Percentiles rank a stretch among this genome's conserved stretches.
Evolutionary conservation across 2,888 invertebrate species (phyloP).

Genomic region (Heliconius hortense): DNA sequence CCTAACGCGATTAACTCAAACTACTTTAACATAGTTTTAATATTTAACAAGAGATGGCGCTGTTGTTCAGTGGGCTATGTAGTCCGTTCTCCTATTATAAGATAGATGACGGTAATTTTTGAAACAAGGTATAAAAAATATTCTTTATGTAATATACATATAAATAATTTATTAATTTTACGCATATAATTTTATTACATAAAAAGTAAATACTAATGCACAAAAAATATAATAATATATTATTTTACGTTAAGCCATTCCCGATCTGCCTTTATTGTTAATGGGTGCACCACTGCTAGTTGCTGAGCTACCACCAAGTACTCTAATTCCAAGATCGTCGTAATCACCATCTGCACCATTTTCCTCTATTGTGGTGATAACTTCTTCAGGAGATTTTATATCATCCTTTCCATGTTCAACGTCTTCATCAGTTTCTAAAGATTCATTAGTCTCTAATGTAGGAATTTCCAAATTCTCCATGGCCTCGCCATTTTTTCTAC

Average conservation of each 20-base stretch:
- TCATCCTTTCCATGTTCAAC: neutral
- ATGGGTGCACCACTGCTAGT: conserved; percentile 67
- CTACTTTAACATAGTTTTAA: neutral
- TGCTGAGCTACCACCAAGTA: conserved; percentile 67
- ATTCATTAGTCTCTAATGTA: neutral
- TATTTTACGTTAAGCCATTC: neutral
- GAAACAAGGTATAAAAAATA: neutral
- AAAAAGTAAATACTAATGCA: neutral
- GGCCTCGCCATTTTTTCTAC: conserved; percentile 6
- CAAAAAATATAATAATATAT: neutral
- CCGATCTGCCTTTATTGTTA: conserved; percentile 60
- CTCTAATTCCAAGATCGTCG: conserved; percentile 46
- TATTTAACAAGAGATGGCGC: conserved; percentile 3
- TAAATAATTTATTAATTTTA: conserved; percentile 1
- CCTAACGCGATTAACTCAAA: neutral
- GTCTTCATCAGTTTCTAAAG: neutral
- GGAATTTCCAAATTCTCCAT: neutral
- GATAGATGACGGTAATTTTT: conserved; percentile 19
- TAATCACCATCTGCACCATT: conserved; percentile 14
- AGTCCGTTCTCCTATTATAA: neutral
- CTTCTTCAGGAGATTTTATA: neutral
- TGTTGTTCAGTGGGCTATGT: neutral
- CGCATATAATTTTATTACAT: neutral
- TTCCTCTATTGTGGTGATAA: neutral
- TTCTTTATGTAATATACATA: neutral